Percentiles rank a stretch among this genome's conserved stretches.
Evolutionary conservation across 2,797 vertebrate species (phyloP).

Genomic region (Erethizon dorsatum): DNA sequence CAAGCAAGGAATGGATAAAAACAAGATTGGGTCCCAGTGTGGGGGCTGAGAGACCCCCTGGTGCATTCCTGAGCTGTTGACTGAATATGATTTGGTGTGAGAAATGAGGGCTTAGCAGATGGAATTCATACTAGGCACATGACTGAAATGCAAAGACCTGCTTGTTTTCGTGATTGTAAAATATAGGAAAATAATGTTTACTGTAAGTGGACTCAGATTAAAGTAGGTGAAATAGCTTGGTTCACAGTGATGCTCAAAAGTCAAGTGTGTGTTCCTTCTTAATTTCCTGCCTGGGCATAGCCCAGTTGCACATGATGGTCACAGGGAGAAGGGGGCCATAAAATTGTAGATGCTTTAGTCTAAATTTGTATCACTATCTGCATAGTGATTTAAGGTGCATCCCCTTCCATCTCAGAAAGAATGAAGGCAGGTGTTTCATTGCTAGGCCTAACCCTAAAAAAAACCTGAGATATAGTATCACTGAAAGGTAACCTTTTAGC

Average conservation of each 20-base stretch:
- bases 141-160: neutral
- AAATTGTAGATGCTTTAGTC: neutral
- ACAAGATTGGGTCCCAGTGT: neutral
- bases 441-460: neutral
- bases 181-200: neutral
- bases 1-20: neutral
- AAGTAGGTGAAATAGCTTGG: neutral
- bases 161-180: conserved; percentile 18
- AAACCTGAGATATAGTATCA: neutral
- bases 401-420: neutral
- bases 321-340: neutral
- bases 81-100: neutral
- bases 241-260: conserved; percentile 24
- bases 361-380: neutral
- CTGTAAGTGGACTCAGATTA: neutral
- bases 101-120: neutral
- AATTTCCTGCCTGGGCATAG: neutral
- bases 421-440: neutral
- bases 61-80: neutral
- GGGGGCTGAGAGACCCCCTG: neutral
- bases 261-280: neutral
- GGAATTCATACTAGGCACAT: neutral
- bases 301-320: neutral
- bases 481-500: neutral
- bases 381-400: neutral